These are phyloP conservation scores for Baryphthengus martii DNA, from an alignment of 2,113 vertebrate genomes.

Conservation along the genomic window DNA sequence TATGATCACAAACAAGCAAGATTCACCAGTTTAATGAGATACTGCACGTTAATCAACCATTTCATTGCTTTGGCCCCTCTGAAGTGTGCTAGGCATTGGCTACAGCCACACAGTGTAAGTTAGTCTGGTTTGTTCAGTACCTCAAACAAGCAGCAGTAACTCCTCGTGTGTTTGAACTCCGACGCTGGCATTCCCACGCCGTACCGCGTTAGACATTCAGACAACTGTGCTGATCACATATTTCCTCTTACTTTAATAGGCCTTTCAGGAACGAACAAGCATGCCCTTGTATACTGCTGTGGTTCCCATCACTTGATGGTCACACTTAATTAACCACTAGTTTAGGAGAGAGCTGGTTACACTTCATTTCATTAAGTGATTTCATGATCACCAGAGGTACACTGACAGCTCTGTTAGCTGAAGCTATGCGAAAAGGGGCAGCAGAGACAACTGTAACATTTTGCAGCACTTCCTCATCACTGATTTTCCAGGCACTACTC, in stretches of 20 bases:
- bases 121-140: slow-evolving; percentile 16
- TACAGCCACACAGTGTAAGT: not conserved
- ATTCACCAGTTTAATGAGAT: not conserved
- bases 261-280: slow-evolving; percentile 63
- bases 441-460: slow-evolving; percentile 39
- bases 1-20: not conserved
- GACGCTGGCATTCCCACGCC: not conserved
- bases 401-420: slow-evolving; percentile 56
- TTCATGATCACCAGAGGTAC: slow-evolving; percentile 55
- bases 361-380: slow-evolving; percentile 68
- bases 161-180: not conserved
- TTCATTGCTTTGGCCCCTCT: not conserved
- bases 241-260: slow-evolving; percentile 58
- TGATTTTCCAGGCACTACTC: not conserved
- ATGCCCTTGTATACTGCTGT: slow-evolving; percentile 50
- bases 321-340: slow-evolving; percentile 61
- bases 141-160: not conserved
- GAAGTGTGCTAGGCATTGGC: not conserved
- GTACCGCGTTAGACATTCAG: not conserved
- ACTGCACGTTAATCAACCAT: not conserved
- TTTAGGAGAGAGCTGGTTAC: slow-evolving; percentile 44
- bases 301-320: slow-evolving; percentile 58
- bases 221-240: slow-evolving; percentile 48
- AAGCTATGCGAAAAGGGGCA: slow-evolving; percentile 2
- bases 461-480: slow-evolving; percentile 18